These are phyloP conservation scores for Hemistola chrysoprasaria DNA, from an alignment of 2,888 invertebrate genomes.

Conservation along the genomic window DNA sequence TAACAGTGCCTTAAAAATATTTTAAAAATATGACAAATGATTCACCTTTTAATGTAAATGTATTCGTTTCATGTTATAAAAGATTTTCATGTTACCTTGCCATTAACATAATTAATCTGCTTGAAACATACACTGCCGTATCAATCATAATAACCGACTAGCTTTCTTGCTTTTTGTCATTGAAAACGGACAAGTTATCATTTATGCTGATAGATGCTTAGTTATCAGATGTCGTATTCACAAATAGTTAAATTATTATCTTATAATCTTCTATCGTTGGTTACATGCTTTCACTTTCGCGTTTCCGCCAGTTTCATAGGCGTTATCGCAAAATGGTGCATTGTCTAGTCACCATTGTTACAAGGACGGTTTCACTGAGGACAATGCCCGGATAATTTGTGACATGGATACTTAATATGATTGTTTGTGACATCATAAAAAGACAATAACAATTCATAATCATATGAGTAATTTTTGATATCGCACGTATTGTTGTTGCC, in stretches of 20 bases:
- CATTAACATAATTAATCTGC: no score
- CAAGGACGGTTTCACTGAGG: constrained; percentile 71
- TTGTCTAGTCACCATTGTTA: constrained; percentile 57
- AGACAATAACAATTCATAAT: constrained; percentile 41
- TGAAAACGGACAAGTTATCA: no score
- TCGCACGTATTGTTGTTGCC: constrained; percentile 13
- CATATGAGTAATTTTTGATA: constrained; percentile 7
- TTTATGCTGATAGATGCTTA: no score
- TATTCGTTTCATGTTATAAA: no score
- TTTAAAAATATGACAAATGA: no score
- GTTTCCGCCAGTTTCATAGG: constrained; percentile 52
- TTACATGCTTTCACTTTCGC: constrained; percentile 72
- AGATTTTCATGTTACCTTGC: no score
- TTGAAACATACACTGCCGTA: no score
- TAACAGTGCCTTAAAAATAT: no score
- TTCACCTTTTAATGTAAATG: no score
- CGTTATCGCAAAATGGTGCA: constrained; percentile 60
- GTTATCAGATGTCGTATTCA: constrained; percentile 8
- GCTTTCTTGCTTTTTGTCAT: no score
- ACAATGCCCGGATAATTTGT: constrained; percentile 35
- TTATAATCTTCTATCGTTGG: no score
- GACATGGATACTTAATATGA: constrained; percentile 43
- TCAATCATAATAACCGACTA: no score
- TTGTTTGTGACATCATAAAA: constrained; percentile 48
- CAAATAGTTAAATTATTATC: constrained; percentile 15